Percentiles rank a stretch among this genome's conserved stretches.
phyloP scores from a whole-genome alignment of 2,888 invertebrate genomes.

The Alviniconcha strummeri region DNA sequence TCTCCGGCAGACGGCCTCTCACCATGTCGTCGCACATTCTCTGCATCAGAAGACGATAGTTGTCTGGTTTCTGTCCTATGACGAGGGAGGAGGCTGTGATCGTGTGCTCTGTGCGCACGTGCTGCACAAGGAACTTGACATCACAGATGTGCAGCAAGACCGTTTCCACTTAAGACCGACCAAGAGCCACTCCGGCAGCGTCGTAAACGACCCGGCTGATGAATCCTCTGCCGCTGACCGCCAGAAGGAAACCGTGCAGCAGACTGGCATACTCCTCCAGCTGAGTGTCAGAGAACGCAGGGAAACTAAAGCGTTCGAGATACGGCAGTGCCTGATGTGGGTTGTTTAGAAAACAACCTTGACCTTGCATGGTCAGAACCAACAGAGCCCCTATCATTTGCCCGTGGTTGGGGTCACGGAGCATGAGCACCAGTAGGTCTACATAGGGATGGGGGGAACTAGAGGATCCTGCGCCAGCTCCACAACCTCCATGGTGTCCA shows the following conservation, averaged over 20 bases:
- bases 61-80: neutral
- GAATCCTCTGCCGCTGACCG: neutral
- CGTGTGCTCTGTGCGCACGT: neutral
- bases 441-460: too few species aligned
- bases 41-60: neutral
- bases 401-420: too few species aligned
- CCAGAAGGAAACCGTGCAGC: neutral
- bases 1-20: too few species aligned
- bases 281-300: neutral
- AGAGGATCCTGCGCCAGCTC: too few species aligned
- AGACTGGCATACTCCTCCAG: neutral
- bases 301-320: neutral
- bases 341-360: too few species aligned
- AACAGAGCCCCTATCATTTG: too few species aligned
- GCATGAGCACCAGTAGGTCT: too few species aligned
- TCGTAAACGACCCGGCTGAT: too few species aligned
- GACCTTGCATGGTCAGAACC: too few species aligned
- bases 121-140: neutral
- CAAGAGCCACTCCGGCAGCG: slow-evolving; percentile 15
- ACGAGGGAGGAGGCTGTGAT: too few species aligned
- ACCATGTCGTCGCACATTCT: neutral
- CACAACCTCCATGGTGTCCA: too few species aligned
- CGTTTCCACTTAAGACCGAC: neutral
- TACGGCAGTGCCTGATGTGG: too few species aligned
- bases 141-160: slow-evolving; percentile 9